Base-by-base conservation (phyloP, 2,113 vertebrate genomes). In the Sceloporus tristichus region DNA sequence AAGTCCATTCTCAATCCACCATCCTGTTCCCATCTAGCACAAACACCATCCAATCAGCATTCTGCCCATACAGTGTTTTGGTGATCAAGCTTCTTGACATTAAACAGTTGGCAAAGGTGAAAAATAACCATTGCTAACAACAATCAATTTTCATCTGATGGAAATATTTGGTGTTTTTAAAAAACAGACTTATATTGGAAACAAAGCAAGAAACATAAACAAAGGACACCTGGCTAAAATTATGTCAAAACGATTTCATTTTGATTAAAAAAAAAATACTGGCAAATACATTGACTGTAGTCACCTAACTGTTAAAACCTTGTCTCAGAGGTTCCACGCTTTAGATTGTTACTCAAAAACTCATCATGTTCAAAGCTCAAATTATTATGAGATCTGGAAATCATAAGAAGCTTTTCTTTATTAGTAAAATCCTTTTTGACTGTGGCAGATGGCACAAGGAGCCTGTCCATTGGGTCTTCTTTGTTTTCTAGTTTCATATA, bases 381-480 rank as follows among this genome's bases (percentile, higher is more conserved):
- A 93, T 99, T 99, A 91, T 99, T 99, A 76, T 99, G 98, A 27
- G 98, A 99, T 91, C 98, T 97, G 27, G 99, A 99, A 90, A 99
- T 99, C 99, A 99, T 99, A 65, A 99, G 97, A 87, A 99, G 98
- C 93, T 99, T 99, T 93, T 99, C 99, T 40, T 98, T 98, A 94
- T 99, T 99, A 70, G 98, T 99, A 86, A 98, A 99, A 95, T 99
- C 98, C 27, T 98, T 97, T 91, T 97, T 98, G 9, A 81, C 93
- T 0, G 95, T 83, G 34, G 77, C 90, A 5, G 97, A 96, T 42
- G 97, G 95, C 4, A 98, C 97, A 77, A 97, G 95, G 90, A 98
- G 90, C 59, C 97, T 97, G 90, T 99, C 98, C 96, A 98, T 98
- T 0, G 98, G 98, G 90, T 99, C 98, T 90, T 99, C 99, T 92